Conservation (phyloP, 2,113 vertebrate genomes). For the Strix uralensis region DNA sequence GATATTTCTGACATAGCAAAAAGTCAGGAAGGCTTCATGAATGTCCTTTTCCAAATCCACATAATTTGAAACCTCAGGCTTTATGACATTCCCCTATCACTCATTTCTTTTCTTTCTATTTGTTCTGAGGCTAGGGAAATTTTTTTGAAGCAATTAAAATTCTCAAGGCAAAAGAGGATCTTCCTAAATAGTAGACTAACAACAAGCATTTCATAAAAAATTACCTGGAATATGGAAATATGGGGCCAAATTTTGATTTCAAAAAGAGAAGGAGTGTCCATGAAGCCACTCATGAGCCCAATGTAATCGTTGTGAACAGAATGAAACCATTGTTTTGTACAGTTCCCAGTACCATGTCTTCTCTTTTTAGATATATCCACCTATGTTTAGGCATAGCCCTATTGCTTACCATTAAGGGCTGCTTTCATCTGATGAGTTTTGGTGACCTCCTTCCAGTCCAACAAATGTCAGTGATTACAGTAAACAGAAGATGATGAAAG, state of each 20-base stretch:
- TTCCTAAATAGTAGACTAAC: background rate
- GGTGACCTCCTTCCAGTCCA: background rate
- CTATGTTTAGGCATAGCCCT: background rate
- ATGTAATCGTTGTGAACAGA: background rate
- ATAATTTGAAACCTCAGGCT: background rate
- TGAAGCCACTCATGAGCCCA: background rate
- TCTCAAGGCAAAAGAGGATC: background rate
- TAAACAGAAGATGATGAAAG: conserved; percentile 28
- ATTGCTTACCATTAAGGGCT: background rate
- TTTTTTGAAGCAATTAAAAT: background rate
- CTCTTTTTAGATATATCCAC: background rate
- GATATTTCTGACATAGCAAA: background rate
- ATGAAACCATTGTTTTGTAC: background rate
- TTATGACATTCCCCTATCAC: background rate
- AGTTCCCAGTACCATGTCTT: background rate
- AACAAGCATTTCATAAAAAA: background rate
- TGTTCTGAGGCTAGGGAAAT: background rate
- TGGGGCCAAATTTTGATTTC: background rate
- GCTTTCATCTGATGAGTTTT: background rate
- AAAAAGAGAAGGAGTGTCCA: background rate
- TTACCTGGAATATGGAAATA: background rate
- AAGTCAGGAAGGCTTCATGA: background rate
- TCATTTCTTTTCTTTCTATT: background rate
- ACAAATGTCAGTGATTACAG: background rate
- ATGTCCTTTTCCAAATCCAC: background rate